These are phyloP conservation scores for Dicrostonyx torquatus DNA, from an alignment of 2,797 vertebrate species.

Conservation along the genomic window DNA sequence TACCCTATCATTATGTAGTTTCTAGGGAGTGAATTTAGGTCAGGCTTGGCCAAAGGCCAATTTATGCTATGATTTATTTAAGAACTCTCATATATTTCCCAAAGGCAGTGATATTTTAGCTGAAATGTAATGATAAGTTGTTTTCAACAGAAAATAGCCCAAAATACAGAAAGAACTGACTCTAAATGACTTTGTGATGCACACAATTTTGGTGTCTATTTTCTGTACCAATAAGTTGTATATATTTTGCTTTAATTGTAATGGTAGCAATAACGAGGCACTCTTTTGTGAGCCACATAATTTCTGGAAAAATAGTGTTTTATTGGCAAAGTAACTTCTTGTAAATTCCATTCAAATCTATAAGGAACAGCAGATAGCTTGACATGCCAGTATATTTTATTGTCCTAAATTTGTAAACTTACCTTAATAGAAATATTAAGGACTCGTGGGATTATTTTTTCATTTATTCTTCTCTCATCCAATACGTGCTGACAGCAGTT, in stretches of 20 bases:
- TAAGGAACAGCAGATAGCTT: background rate
- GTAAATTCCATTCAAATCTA: conserved; percentile 11
- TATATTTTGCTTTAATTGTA: conserved; percentile 14
- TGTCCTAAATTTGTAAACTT: conserved; percentile 17
- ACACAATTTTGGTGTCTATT: background rate
- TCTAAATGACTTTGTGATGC: conserved; percentile 1
- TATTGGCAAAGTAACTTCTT: background rate
- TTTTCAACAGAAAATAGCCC: background rate
- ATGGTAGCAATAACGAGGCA: background rate
- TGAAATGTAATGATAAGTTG: conserved; percentile 33
- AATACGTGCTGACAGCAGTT: background rate
- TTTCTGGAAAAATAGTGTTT: background rate
- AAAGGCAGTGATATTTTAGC: conserved; percentile 13
- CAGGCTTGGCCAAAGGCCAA: background rate
- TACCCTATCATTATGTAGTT: background rate
- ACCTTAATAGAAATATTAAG: conserved; percentile 45
- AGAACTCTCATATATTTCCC: conserved; percentile 1
- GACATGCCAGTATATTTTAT: background rate
- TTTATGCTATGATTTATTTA: background rate
- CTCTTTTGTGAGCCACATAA: background rate
- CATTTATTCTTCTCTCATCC: background rate
- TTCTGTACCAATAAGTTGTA: conserved; percentile 7
- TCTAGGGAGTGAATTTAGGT: background rate
- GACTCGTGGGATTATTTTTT: background rate
- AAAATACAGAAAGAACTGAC: background rate